Percentiles rank a stretch among this genome's conserved stretches.
Evolutionary conservation across 92 coral and sea anemone genomes (phyloP).

Genomic region (Pocillopora meandrina): DNA sequence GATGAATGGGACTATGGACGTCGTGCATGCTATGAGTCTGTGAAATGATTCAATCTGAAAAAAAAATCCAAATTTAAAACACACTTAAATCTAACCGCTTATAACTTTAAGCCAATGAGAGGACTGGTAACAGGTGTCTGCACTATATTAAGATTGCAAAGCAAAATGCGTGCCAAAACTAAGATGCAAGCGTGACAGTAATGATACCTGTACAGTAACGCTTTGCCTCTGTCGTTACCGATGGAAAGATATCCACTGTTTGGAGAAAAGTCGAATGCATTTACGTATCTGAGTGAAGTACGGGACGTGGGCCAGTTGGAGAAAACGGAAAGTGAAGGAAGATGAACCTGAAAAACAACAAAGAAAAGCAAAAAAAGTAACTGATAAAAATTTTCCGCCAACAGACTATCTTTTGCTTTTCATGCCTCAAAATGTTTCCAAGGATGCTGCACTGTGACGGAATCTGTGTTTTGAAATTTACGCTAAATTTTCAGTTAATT

Average conservation of each 20-base stretch:
- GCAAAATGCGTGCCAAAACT: not conserved
- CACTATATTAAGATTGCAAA: not conserved
- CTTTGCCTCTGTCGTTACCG: slow-evolving; percentile 92
- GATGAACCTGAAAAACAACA: slow-evolving; percentile 64
- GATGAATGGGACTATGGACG: no score
- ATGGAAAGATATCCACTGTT: slow-evolving; percentile 91
- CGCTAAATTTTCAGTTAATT: not conserved
- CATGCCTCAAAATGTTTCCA: not conserved
- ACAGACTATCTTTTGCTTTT: not conserved
- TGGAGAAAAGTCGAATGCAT: slow-evolving; percentile 89
- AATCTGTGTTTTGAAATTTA: no score
- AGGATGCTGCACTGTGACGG: no score
- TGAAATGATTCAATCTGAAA: slow-evolving; percentile 56
- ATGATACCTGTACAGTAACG: slow-evolving; percentile 77
- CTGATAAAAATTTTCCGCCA: not conserved
- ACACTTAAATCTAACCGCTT: no score
- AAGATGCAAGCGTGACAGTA: not conserved
- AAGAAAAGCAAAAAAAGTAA: not conserved
- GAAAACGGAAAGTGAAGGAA: slow-evolving; percentile 90
- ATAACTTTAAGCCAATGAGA: no score
- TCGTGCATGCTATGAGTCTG: slow-evolving; percentile 38
- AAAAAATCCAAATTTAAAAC: no score
- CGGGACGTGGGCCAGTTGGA: slow-evolving; percentile 95
- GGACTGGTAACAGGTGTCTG: no score
- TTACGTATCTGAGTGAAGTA: slow-evolving; percentile 85